Evolutionary conservation across 1,140 invertebrate species (phyloP).

Genomic region (Megathymus violae): DNA sequence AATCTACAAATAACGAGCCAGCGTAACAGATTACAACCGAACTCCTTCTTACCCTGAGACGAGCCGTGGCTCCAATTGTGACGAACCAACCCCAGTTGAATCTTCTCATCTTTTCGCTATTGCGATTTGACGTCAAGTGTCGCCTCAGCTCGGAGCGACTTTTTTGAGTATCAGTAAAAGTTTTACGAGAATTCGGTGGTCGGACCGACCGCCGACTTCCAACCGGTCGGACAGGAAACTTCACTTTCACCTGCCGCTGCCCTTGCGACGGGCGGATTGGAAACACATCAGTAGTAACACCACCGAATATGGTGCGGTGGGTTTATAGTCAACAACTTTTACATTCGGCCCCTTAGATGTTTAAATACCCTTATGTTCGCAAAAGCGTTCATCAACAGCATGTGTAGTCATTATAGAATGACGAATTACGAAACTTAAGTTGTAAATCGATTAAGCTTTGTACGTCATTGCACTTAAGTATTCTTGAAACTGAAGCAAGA

Average conservation of each 20-base stretch:
- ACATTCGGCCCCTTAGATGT: no score
- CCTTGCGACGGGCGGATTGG: constrained; percentile 11
- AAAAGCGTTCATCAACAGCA: no score
- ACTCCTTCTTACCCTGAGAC: no score
- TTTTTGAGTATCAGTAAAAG: constrained; percentile 34
- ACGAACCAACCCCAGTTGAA: not conserved
- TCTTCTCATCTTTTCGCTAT: constrained; percentile 2
- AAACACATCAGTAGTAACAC: not conserved
- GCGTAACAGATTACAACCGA: no score
- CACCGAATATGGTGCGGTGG: not conserved
- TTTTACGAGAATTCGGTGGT: constrained; percentile 31
- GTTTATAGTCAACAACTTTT: not conserved
- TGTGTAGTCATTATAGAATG: no score
- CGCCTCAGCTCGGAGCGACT: constrained; percentile 22
- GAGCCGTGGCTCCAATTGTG: no score
- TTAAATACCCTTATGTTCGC: no score
- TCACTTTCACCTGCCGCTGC: constrained; percentile 30
- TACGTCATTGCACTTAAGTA: no score
- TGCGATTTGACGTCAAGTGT: constrained; percentile 19
- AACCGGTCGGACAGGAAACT: constrained; percentile 29
- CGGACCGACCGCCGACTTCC: constrained; percentile 15
- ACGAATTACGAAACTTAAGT: no score
- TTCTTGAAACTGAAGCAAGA: no score
- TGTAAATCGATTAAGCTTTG: no score
- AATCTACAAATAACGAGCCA: no score